Evolutionary conservation across 2,113 vertebrate species (phyloP).

Genomic region (Hemibagrus wyckioides): DNA sequence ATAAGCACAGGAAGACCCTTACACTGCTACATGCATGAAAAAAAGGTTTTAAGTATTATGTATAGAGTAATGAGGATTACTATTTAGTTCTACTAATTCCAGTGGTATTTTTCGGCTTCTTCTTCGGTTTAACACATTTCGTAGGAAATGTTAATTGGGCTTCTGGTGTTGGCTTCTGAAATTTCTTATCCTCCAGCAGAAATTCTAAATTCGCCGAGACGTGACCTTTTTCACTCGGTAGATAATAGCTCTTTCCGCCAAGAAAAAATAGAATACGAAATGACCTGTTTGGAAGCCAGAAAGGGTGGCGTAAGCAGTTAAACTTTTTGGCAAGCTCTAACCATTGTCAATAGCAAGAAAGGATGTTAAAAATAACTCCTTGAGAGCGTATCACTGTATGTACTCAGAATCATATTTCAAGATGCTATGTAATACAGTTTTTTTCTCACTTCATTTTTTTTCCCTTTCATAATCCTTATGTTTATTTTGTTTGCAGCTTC

Average conservation of each 20-base stretch:
- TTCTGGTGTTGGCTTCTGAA: slow-evolving; percentile 1
- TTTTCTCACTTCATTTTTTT: background rate
- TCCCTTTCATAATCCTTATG: background rate
- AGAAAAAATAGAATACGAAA: slow-evolving; percentile 77
- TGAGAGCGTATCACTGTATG: slow-evolving; percentile 48
- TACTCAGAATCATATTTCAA: background rate
- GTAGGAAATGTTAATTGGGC: slow-evolving; percentile 36
- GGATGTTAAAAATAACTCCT: slow-evolving; percentile 48
- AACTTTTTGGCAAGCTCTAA: slow-evolving; percentile 58
- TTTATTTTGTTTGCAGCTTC: slow-evolving; percentile 1
- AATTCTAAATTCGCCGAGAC: slow-evolving; percentile 54
- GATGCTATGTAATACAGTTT: slow-evolving; percentile 13
- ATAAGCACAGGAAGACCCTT: background rate
- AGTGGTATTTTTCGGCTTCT: background rate
- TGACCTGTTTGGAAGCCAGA: slow-evolving; percentile 73
- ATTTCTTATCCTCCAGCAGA: slow-evolving; percentile 27
- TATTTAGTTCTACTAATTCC: background rate
- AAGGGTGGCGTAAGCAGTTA: slow-evolving; percentile 69
- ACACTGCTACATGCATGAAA: background rate
- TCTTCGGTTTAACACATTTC: slow-evolving; percentile 10
- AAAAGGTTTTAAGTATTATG: background rate
- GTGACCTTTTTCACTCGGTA: slow-evolving; percentile 73
- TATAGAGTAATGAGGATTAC: background rate
- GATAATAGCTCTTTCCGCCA: slow-evolving; percentile 70
- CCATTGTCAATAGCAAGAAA: slow-evolving; percentile 57